Percentiles rank a stretch among this genome's conserved stretches.
phyloP scores from a whole-genome alignment of 2,113 vertebrate genomes.

The Paratilapia polleni region DNA sequence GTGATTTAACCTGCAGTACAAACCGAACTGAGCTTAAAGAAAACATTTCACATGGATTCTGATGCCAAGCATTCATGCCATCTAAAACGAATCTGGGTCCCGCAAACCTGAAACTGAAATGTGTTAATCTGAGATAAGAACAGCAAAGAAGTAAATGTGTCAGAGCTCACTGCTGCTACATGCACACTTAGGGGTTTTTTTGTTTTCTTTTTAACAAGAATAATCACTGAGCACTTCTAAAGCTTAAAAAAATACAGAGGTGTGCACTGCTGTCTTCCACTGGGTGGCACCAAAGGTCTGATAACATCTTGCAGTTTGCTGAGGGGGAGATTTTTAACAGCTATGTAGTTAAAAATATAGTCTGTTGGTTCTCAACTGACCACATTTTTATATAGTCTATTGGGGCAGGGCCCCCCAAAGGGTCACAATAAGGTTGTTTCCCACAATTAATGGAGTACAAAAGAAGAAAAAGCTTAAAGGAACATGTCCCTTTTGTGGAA shows the following conservation, averaged over 20 bases:
- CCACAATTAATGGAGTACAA: background rate
- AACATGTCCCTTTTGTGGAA: background rate
- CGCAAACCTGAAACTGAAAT: conserved; percentile 22
- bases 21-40: background rate
- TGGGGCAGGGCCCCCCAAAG: no score
- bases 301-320: background rate
- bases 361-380: no score
- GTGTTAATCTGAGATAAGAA: background rate
- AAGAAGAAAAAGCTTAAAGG: background rate
- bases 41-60: background rate
- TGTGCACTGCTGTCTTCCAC: background rate
- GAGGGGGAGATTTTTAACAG: no score
- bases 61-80: conserved; percentile 2
- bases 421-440: background rate
- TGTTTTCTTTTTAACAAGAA: background rate
- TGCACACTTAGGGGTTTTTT: no score
- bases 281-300: background rate
- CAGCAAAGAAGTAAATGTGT: rapidly evolving
- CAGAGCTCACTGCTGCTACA: background rate
- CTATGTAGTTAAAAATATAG: background rate
- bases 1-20: background rate
- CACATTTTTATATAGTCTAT: no score
- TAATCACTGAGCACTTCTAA: background rate
- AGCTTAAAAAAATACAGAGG: background rate
- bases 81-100: background rate